Conservation (phyloP, 92 coral and sea anemone species). For the Zoanthus gigantus region DNA sequence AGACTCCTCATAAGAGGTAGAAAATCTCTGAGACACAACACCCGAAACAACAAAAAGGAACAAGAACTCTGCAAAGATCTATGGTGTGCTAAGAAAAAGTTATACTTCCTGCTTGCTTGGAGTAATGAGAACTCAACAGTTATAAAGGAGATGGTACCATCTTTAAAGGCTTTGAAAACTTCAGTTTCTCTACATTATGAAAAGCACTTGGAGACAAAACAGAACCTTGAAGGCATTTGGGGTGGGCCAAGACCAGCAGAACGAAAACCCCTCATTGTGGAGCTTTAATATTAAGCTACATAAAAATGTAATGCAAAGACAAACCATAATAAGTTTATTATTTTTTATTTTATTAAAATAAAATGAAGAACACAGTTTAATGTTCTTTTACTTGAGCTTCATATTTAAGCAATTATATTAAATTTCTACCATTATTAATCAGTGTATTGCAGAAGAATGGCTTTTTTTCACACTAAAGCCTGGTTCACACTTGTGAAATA, state of each 20-base stretch:
- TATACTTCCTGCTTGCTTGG: slow-evolving; percentile 87
- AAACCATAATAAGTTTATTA: no score
- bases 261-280: slow-evolving; percentile 75
- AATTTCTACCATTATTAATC: no score
- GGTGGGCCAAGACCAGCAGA: slow-evolving; percentile 60
- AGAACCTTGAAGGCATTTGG: slow-evolving; percentile 69
- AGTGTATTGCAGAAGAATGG: no score
- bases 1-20: slow-evolving; percentile 73
- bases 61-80: slow-evolving; percentile 64
- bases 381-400: no score
- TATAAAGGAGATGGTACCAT: slow-evolving; percentile 62
- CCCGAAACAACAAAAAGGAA: slow-evolving; percentile 28
- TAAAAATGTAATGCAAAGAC: background rate
- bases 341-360: no score
- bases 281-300: slow-evolving; percentile 48
- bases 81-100: slow-evolving; percentile 93
- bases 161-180: slow-evolving; percentile 56
- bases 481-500: no score
- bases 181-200: slow-evolving; percentile 47
- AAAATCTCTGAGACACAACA: slow-evolving; percentile 41
- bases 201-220: slow-evolving; percentile 69
- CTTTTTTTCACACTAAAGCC: no score
- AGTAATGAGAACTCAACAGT: slow-evolving; percentile 57
- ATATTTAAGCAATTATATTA: no score
- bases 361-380: no score